These are phyloP conservation scores for Drosophila lini DNA, from an alignment of 1,140 invertebrate genomes.

Conservation along the genomic window DNA sequence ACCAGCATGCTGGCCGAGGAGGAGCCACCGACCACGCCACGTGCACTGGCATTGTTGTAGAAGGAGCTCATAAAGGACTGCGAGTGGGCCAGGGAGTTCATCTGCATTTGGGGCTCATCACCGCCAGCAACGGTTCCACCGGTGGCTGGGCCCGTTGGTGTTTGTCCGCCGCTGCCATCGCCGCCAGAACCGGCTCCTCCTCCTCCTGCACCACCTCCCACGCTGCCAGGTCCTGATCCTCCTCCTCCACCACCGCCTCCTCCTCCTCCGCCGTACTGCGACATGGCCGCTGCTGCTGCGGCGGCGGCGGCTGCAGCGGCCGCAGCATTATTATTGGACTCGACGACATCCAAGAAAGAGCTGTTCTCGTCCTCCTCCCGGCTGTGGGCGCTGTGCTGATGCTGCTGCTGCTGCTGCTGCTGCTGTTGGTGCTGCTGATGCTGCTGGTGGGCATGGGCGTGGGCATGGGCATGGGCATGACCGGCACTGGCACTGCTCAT, in stretches of 20 bases:
- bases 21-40: slow-evolving; percentile 61
- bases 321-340: slow-evolving; percentile 77
- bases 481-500: slow-evolving; percentile 76
- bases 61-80: slow-evolving; percentile 84
- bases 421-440: slow-evolving; percentile 49
- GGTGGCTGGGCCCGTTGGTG: slow-evolving; percentile 34
- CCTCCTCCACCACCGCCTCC: slow-evolving; percentile 18
- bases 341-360: slow-evolving; percentile 82
- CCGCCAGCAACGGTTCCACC: slow-evolving; percentile 26
- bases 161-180: slow-evolving; percentile 22
- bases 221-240: slow-evolving; percentile 7
- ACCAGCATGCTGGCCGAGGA: slow-evolving; percentile 84
- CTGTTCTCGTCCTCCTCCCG: slow-evolving; percentile 83
- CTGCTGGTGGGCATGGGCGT: slow-evolving; percentile 45
- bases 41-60: slow-evolving; percentile 82
- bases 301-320: slow-evolving; percentile 61
- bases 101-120: slow-evolving; percentile 74
- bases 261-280: slow-evolving; percentile 58
- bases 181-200: slow-evolving; percentile 12
- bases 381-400: slow-evolving; percentile 68
- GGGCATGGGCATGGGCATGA: slow-evolving; percentile 56
- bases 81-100: slow-evolving; percentile 79
- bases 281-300: slow-evolving; percentile 71
- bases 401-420: slow-evolving; percentile 23
- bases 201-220: background rate